These are phyloP conservation scores for Philotrypesis tridentata DNA, from an alignment of 1,140 invertebrate genomes.

Conservation along the genomic window DNA sequence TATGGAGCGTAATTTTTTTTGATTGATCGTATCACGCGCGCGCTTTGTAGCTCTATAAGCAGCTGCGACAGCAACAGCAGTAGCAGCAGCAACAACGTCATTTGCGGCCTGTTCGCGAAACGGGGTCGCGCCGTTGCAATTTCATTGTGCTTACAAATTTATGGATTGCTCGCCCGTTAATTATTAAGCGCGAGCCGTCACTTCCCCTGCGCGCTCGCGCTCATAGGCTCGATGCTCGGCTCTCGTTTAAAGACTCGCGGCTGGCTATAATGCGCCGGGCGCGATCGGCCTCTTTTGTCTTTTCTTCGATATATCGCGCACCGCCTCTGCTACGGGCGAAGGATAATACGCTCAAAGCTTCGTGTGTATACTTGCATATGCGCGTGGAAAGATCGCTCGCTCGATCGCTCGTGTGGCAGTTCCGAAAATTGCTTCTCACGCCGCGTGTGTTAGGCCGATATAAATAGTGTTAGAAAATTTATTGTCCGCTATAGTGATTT, in stretches of 20 bases:
- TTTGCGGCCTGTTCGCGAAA: not conserved
- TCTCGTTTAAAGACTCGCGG: too few species aligned
- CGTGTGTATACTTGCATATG: too few species aligned
- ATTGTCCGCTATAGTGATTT: not conserved
- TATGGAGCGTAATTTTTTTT: constrained; percentile 5
- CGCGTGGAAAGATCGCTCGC: not conserved
- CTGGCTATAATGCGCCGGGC: too few species aligned
- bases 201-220: not conserved
- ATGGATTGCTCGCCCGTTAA: constrained; percentile 32
- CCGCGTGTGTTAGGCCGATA: too few species aligned
- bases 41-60: not conserved
- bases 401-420: too few species aligned
- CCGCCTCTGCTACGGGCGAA: too few species aligned
- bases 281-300: too few species aligned
- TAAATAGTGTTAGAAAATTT: not conserved
- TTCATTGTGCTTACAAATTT: constrained; percentile 43
- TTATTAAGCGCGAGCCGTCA: constrained; percentile 24
- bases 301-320: too few species aligned
- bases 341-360: too few species aligned
- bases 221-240: too few species aligned
- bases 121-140: constrained; percentile 11
- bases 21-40: constrained; percentile 20
- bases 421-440: not conserved
- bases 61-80: too few species aligned
- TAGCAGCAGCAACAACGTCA: not conserved